Percentiles rank a stretch among this genome's conserved stretches.
Evolutionary conservation across 2,797 vertebrate species (phyloP).

Genomic region (Molossus alvarezi): DNA sequence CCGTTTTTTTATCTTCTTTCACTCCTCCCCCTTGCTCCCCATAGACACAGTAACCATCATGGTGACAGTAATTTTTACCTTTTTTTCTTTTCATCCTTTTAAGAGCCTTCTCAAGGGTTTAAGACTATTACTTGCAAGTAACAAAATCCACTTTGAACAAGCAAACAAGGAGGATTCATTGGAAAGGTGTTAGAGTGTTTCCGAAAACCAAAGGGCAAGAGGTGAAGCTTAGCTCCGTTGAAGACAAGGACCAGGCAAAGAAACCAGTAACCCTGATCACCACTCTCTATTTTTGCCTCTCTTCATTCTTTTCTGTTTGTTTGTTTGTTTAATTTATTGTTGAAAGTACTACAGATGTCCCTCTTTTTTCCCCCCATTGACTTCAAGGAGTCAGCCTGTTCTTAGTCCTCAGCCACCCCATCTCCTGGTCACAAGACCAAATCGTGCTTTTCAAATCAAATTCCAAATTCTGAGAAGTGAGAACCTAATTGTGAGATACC

Average conservation of each 20-base stretch:
- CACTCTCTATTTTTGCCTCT: not conserved
- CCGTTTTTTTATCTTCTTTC: not conserved
- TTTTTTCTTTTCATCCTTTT: slow-evolving; percentile 32
- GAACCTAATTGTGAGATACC: not conserved
- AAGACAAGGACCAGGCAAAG: not conserved
- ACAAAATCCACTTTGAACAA: slow-evolving; percentile 38
- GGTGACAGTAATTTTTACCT: not conserved
- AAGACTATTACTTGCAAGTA: not conserved
- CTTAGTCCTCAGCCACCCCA: not conserved
- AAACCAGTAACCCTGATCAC: not conserved
- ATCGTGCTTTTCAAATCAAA: not conserved
- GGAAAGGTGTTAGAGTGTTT: not conserved
- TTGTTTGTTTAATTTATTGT: too few species aligned
- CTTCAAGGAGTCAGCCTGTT: not conserved
- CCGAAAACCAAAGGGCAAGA: not conserved
- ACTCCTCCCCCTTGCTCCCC: not conserved
- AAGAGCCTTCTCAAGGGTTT: not conserved
- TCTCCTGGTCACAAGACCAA: not conserved
- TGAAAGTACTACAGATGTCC: too few species aligned
- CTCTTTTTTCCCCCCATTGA: too few species aligned
- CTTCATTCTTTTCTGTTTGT: not conserved
- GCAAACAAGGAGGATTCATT: not conserved
- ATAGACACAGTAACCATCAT: not conserved
- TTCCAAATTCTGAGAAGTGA: not conserved
- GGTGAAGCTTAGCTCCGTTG: not conserved